These are phyloP conservation scores for Drosophila meridiana DNA, from an alignment of 2,888 invertebrate species.

Conservation along the genomic window DNA sequence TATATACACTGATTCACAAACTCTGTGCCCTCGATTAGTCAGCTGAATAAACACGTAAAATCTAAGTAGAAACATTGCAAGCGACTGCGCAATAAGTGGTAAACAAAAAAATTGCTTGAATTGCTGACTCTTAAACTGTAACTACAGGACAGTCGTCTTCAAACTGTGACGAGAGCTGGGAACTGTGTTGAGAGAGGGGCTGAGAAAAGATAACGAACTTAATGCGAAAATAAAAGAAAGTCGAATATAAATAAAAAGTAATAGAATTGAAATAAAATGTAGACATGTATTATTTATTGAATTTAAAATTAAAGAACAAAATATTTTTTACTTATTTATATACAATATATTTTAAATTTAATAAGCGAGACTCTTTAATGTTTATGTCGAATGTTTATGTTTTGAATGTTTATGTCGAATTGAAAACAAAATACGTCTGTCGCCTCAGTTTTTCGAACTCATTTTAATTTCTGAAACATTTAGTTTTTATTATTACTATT, in stretches of 20 bases:
- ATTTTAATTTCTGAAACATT: no score
- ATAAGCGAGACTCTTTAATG: no score
- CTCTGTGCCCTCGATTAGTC: conserved; percentile 6
- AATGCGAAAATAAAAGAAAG: not conserved
- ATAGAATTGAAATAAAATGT: no score
- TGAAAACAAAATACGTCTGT: no score
- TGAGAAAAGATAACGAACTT: not conserved
- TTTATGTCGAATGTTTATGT: no score
- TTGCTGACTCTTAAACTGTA: not conserved
- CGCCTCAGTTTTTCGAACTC: no score
- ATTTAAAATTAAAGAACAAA: no score
- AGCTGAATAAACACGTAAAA: conserved; percentile 4
- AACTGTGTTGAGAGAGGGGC: not conserved
- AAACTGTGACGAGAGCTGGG: not conserved
- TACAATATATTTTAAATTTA: no score
- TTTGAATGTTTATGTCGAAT: no score
- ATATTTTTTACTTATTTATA: no score
- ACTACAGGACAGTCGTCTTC: not conserved
- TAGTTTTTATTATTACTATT: no score
- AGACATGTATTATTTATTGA: no score
- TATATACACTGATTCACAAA: not conserved
- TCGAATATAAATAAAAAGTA: not conserved
- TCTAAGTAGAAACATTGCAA: not conserved
- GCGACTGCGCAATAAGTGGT: conserved; percentile 1
- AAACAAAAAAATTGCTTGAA: not conserved